Percentiles rank a stretch among this genome's conserved stretches.
Evolutionary conservation across 2,888 invertebrate genomes (phyloP).

Genomic region (Cerceris rybyensis): DNA sequence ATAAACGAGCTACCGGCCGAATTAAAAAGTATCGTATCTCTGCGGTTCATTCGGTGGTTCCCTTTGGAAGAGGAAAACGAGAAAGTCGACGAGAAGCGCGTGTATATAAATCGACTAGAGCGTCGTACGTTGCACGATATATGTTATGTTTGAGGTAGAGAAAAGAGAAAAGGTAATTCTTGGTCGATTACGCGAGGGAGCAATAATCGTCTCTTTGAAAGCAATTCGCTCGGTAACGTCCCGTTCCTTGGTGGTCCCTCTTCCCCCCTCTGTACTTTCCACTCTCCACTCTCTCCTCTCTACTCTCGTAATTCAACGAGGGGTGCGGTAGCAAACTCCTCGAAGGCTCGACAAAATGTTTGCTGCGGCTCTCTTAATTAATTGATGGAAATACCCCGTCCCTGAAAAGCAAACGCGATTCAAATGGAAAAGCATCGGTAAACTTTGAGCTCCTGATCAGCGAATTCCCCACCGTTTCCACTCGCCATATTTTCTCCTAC

Average conservation of each 20-base stretch:
- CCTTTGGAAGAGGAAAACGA: too few relatives aligned
- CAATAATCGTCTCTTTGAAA: slow-evolving; percentile 47
- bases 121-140: too few relatives aligned
- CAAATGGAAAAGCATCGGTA: slow-evolving; percentile 54
- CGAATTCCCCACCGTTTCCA: slow-evolving; percentile 21
- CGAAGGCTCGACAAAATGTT: slow-evolving; percentile 49
- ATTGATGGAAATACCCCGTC: slow-evolving; percentile 53
- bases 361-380: slow-evolving; percentile 55
- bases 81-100: too few relatives aligned
- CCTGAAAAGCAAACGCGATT: slow-evolving; percentile 46
- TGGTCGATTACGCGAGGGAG: slow-evolving; percentile 35
- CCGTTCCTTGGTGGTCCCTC: not conserved
- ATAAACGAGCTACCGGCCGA: not conserved
- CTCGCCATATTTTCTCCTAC: not conserved
- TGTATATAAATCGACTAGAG: too few relatives aligned
- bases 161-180: too few relatives aligned
- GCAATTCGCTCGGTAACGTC: slow-evolving; percentile 26
- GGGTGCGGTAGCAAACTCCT: slow-evolving; percentile 22
- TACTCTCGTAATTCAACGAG: slow-evolving; percentile 33
- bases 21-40: not conserved
- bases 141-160: too few relatives aligned
- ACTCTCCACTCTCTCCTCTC: slow-evolving; percentile 6
- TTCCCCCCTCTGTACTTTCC: not conserved
- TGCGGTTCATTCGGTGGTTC: too few relatives aligned
- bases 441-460: slow-evolving; percentile 58